These are phyloP conservation scores for Danionella cerebrum DNA, from an alignment of 2,113 vertebrate species.

Conservation along the genomic window DNA sequence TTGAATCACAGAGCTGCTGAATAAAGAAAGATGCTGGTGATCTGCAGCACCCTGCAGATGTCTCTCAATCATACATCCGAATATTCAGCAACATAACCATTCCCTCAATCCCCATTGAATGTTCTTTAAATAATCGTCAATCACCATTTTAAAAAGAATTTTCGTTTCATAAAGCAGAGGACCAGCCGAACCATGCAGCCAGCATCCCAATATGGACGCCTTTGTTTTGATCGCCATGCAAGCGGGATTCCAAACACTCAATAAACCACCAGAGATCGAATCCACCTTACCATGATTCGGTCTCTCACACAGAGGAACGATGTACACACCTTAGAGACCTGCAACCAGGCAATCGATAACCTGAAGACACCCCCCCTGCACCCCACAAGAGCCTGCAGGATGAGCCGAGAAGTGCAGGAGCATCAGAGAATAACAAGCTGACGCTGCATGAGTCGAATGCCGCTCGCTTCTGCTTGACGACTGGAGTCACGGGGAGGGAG, in stretches of 20 bases:
- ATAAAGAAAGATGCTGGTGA: no score
- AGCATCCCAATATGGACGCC: slow-evolving; percentile 35
- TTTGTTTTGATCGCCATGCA: slow-evolving; percentile 5
- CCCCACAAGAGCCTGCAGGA: slow-evolving; percentile 11
- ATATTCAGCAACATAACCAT: no score
- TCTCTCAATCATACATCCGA: no score
- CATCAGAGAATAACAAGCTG: slow-evolving; percentile 35
- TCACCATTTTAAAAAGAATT: no score
- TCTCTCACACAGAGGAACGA: background rate
- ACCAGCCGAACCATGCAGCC: slow-evolving; percentile 49
- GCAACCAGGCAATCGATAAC: background rate
- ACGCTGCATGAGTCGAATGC: slow-evolving; percentile 56
- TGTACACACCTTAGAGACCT: background rate
- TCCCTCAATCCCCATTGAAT: no score
- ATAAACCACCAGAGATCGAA: background rate
- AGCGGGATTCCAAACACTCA: slow-evolving; percentile 4
- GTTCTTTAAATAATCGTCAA: background rate
- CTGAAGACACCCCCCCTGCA: background rate
- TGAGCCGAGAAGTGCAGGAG: slow-evolving; percentile 7
- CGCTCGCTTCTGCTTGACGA: slow-evolving; percentile 38
- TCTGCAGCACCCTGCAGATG: no score
- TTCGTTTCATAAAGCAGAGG: slow-evolving; percentile 32
- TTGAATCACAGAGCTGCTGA: no score
- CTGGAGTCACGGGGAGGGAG: background rate
- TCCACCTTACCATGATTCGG: background rate